Evolutionary conservation across 2,797 vertebrate genomes (phyloP).

Genomic region (Liasis olivaceus): DNA sequence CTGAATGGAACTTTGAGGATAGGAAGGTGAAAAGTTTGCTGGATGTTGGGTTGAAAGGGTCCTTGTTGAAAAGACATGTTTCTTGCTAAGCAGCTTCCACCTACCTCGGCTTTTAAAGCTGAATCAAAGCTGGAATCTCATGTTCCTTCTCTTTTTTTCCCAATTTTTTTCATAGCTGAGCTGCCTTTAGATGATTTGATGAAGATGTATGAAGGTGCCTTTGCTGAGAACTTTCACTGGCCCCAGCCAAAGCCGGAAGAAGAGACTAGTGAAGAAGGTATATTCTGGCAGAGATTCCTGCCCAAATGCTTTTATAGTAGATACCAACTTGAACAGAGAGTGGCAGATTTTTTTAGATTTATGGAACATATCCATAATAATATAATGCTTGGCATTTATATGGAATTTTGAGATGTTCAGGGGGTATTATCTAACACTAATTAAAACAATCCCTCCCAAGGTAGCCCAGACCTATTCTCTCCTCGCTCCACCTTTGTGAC

Average conservation of each 20-base stretch:
- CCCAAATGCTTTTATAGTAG: neutral
- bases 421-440: neutral
- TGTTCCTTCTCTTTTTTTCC: neutral
- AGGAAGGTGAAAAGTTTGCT: neutral
- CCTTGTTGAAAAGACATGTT: neutral
- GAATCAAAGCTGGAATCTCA: neutral
- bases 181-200: constrained; percentile 87
- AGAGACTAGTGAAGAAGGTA: constrained; percentile 78
- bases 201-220: constrained; percentile 94
- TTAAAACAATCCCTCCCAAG: too few species aligned
- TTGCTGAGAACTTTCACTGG: constrained; percentile 88
- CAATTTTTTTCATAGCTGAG: constrained; percentile 79
- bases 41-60: neutral
- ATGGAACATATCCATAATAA: neutral
- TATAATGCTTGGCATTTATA: neutral
- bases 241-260: constrained; percentile 85
- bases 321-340: accelerated
- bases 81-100: too few species aligned
- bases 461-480: neutral
- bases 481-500: neutral
- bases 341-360: neutral
- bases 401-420: neutral
- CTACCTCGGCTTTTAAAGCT: neutral
- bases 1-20: neutral
- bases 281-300: accelerated